Evolutionary conservation across 2,797 vertebrate species (phyloP), one percentile per base, ranked within the genome.

Genomic region (Poecile montanus): DNA sequence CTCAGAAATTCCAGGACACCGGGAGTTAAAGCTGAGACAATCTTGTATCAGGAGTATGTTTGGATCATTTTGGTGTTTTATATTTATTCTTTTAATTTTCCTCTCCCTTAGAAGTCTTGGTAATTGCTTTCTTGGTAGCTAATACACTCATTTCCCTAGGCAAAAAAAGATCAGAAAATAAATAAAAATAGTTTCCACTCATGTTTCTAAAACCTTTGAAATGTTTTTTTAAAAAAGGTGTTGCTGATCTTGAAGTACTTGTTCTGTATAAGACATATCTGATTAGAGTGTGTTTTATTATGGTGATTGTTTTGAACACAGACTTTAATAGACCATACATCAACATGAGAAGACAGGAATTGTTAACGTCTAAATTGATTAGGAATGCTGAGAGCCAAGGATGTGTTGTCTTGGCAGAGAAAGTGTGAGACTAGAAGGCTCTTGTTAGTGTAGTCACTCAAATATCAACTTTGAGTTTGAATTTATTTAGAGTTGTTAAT

Each of bases 71-170:
- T 57, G 13, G 13, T 72, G 23, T 30, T 88, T 89, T 88, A 29
- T 85, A 94, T 92, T 94, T 94, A 81, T 92, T 93, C 58, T 94
- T 95, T 95, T 95, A 92, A 93, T 94, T 91, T 93, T 89, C 27
- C 1, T 83, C 83, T 91, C 60, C 20, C 62, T 94, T 72, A 94
- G 92, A 83, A 89, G 82, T 92, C 65, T 79, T 80, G 23, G 19
- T 91, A 96, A 95, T 81, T 94, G 62, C 51, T 81, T 95, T 91
- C 58, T 44, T 81, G 27, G 29, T 88, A 93, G 84, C 70, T 91
- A 89, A 91, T 83, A 66, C 38, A 60, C 21, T 65, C 4, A 34
- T 91, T 93, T 95, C 73, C 87, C 44, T 66, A 94, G 89, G 87
- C 54, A 77, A 72, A 77, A 42, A 72, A 42, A 72, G 58, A 88